Conservation (phyloP, 1,140 invertebrate species). For the Phenacoccus solenopsis region DNA sequence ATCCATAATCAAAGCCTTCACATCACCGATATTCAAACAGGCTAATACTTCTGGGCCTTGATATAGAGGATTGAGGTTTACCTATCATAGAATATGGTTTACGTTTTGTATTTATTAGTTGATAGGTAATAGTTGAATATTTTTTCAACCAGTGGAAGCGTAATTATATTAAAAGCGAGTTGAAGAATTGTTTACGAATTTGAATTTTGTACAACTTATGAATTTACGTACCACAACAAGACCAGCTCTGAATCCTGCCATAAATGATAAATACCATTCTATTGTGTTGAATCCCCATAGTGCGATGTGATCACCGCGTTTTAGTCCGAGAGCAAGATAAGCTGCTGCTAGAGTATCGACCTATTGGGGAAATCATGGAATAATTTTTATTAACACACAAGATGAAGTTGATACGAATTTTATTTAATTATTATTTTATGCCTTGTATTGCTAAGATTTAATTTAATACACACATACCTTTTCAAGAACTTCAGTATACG, state of each 20-base stretch:
- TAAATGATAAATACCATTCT: constrained; percentile 66
- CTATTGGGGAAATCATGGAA: too few species aligned
- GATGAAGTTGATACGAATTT: too few species aligned
- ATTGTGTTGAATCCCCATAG: constrained; percentile 78
- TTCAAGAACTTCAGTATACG: neutral
- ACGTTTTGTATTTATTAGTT: too few species aligned
- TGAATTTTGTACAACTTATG: too few species aligned
- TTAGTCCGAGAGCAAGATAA: constrained; percentile 58
- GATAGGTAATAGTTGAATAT: too few species aligned
- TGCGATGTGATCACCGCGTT: constrained; percentile 69
- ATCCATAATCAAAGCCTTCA: constrained; percentile 18
- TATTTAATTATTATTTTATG: too few species aligned
- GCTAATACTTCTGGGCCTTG: constrained; percentile 13
- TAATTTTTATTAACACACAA: neutral
- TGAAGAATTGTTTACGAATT: too few species aligned
- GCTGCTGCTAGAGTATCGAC: constrained; percentile 71
- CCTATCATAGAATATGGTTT: too few species aligned
- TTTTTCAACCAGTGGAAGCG: too few species aligned
- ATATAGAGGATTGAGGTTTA: constrained; percentile 17
- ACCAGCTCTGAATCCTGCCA: constrained; percentile 68
- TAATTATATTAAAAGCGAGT: too few species aligned
- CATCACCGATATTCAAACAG: constrained; percentile 1
- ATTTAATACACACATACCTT: neutral
- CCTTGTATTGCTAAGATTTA: too few species aligned
- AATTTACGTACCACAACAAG: constrained; percentile 54